A percentile compares a stretch with the other conserved stretches of the same genome.
Conservation (phyloP, 2,113 vertebrate genomes). For the Oenanthe oenanthe region DNA sequence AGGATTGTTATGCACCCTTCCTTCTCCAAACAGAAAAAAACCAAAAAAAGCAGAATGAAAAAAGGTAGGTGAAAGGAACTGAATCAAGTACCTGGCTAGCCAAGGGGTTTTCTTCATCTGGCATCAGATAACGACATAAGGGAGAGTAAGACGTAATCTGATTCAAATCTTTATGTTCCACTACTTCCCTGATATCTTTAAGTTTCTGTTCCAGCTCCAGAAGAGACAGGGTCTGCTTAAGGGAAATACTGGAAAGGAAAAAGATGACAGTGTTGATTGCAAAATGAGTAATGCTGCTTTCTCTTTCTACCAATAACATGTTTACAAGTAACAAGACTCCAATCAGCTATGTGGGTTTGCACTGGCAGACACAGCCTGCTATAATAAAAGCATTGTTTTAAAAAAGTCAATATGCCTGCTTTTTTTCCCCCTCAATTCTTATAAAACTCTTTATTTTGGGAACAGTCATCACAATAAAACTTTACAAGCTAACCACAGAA, state of each 20-base stretch:
- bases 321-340: neutral
- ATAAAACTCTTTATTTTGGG: neutral
- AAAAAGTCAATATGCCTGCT: neutral
- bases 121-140: constrained; percentile 90
- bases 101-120: constrained; percentile 90
- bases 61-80: neutral
- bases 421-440: neutral
- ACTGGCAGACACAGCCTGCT: neutral
- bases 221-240: constrained; percentile 92
- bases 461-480: neutral
- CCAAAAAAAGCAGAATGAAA: neutral
- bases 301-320: neutral
- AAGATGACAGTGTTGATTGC: neutral
- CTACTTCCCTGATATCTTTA: constrained; percentile 83
- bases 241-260: constrained; percentile 81
- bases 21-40: neutral
- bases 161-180: constrained; percentile 76
- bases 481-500: neutral
- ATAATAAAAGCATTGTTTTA: neutral
- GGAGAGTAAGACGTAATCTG: constrained; percentile 61
- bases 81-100: constrained; percentile 84
- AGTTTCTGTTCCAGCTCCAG: constrained; percentile 91
- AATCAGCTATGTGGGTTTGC: neutral
- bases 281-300: neutral
- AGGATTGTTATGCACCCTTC: neutral